Evolutionary conservation across 2,113 vertebrate species (phyloP).

Genomic region (Garra rufa): DNA sequence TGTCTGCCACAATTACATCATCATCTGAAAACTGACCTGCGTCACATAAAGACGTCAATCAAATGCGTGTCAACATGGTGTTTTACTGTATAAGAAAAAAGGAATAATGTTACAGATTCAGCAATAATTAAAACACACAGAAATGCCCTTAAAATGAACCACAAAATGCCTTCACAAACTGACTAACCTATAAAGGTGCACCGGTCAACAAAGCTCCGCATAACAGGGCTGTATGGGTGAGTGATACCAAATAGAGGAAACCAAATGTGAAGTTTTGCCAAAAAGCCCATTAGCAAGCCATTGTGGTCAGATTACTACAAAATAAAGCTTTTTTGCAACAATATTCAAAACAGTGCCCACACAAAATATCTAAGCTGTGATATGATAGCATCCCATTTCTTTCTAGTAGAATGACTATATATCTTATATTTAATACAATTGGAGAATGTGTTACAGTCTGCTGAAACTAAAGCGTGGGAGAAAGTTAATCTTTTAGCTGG

Average conservation of each 20-base stretch:
- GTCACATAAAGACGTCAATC: background rate
- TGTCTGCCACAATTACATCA: conserved; percentile 11
- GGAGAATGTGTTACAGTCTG: background rate
- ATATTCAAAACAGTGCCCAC: background rate
- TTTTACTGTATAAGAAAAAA: background rate
- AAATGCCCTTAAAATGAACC: background rate
- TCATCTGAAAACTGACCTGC: background rate
- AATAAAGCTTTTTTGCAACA: background rate
- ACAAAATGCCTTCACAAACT: background rate
- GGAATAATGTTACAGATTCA: background rate
- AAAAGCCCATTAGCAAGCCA: background rate
- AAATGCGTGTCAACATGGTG: background rate
- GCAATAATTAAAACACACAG: background rate
- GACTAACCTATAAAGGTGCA: background rate
- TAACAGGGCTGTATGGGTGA: background rate
- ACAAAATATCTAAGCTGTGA: background rate
- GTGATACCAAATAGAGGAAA: background rate
- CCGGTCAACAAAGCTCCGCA: background rate
- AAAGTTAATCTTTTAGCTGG: conserved; percentile 4
- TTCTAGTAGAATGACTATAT: background rate
- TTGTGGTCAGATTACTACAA: background rate
- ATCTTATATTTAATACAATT: background rate
- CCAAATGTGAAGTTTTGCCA: background rate
- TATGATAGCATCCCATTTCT: background rate
- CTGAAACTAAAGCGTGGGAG: background rate